Conservation (phyloP, 2,113 vertebrate genomes). For the Scartelaos histophorus region DNA sequence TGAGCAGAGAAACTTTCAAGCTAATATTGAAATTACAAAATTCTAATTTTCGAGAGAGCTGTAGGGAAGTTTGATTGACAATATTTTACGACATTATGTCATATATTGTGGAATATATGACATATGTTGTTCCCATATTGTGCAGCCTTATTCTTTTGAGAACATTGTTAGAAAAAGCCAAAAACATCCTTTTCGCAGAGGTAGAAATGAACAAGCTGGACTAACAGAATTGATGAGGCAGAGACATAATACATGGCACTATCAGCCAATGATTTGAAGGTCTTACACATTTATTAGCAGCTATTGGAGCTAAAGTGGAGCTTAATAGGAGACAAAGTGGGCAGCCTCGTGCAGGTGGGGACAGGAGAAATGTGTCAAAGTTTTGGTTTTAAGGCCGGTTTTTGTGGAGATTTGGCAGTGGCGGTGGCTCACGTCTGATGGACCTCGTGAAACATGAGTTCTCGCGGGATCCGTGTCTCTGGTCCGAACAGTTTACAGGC, state of each 20-base stretch:
- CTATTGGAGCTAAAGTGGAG: constrained; percentile 10
- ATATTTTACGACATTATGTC: too few relatives aligned
- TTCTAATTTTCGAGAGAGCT: too few relatives aligned
- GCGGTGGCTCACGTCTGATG: constrained; percentile 85
- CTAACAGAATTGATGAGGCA: constrained; percentile 25
- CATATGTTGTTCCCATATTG: not conserved
- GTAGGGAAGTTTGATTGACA: too few relatives aligned
- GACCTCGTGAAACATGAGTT: constrained; percentile 92
- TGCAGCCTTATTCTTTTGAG: not conserved
- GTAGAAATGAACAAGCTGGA: constrained; percentile 46
- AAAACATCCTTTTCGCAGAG: constrained; percentile 42
- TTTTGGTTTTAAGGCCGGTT: constrained; percentile 50
- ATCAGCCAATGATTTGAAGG: constrained; percentile 16
- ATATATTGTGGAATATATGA: not conserved
- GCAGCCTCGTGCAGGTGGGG: constrained; percentile 43
- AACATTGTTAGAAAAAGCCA: not conserved
- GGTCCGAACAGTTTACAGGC: constrained; percentile 86
- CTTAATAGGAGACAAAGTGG: not conserved
- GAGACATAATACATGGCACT: constrained; percentile 19
- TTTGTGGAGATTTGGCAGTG: not conserved
- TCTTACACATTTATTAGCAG: constrained; percentile 8
- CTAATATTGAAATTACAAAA: too few relatives aligned
- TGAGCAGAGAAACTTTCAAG: too few relatives aligned
- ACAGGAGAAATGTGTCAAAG: constrained; percentile 14
- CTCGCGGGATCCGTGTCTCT: constrained; percentile 89